Percentiles rank a stretch among this genome's conserved stretches.
phyloP scores from a whole-genome alignment of 2,888 invertebrate genomes.

The Odontothrips loti region DNA sequence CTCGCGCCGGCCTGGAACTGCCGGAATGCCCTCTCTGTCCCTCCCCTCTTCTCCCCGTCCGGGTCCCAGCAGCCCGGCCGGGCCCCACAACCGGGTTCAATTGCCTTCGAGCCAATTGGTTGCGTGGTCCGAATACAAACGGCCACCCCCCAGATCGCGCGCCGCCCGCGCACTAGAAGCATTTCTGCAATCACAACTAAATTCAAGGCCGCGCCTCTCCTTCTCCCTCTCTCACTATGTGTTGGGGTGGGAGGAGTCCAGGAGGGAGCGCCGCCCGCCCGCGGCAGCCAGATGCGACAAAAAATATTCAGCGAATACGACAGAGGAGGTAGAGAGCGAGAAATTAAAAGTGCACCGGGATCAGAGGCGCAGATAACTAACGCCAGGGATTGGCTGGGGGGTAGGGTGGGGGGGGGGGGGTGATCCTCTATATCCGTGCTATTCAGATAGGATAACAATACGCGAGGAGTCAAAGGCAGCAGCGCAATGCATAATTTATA shows the following conservation, averaged over 20 bases:
- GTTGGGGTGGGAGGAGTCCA: neutral
- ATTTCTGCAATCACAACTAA: constrained; percentile 20
- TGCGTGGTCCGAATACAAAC: constrained; percentile 19
- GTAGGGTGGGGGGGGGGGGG: no score
- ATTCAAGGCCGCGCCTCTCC: neutral
- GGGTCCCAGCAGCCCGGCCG: neutral
- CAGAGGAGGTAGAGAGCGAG: no score
- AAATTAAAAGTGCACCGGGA: no score
- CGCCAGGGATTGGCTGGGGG: no score
- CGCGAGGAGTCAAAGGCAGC: neutral
- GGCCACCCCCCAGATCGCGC: neutral
- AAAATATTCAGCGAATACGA: no score
- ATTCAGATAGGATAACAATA: neutral
- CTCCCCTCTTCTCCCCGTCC: neutral
- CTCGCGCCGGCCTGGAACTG: neutral
- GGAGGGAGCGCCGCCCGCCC: no score
- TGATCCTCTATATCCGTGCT: no score
- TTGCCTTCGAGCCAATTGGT: constrained; percentile 12
- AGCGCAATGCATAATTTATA: constrained; percentile 1
- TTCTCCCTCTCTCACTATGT: neutral
- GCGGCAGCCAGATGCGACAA: no score
- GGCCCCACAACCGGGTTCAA: neutral
- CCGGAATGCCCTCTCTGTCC: neutral
- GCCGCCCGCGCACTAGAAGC: neutral
- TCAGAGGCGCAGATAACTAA: no score